Base-by-base conservation (phyloP, 2,797 vertebrate genomes). In the Danio choprae region DNA sequence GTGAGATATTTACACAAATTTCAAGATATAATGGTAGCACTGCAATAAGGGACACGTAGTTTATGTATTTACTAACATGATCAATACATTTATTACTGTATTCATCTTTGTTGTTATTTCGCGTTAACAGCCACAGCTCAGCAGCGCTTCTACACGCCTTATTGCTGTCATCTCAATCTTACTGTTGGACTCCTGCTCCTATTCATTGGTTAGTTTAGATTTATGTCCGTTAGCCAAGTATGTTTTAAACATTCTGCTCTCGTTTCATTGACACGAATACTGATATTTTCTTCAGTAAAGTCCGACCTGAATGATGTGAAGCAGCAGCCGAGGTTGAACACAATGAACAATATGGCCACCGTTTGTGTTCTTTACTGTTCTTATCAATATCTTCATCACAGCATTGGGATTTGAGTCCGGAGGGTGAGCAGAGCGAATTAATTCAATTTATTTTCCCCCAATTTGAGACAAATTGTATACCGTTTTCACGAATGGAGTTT, bases 331-430 rank as follows among this genome's bases (percentile, higher is more conserved):
- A 91, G 85, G 40, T 87, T 97, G 64, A 92, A 95, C 48, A 84
- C 81, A 51, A 93, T 96, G 92, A 97, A 96, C 92, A 73, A 96
- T 0, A 0, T 82, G 0, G 90, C 95, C 6, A 97, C 95, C 0
- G 74, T 90, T 43, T 91, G 93, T 97, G 74, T 95, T 96, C 88
- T 89, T 95, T 88, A 95, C 93, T 0, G 95, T 96, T 89, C 46
- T 89, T 40, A 96, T 97, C 90, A 97, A 96, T 80, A 89, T 97
- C 89, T 96, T 97, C 90, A 97, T 98, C 87, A 96, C 95, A 0
- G 95, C 95, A 0, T 92, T 98, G 0, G 95, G 96, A 2, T 94
- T 95, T 29, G 88, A 93, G 55, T 53, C 77, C 38, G 69, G 53
- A 56, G 43, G 48, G 71, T 84, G 55, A 83, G 48, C 18, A 38